Percentiles rank a stretch among this genome's conserved stretches.
phyloP scores from a whole-genome alignment of 2,888 invertebrate species.

The Mesodorylaimus sp. region DNA sequence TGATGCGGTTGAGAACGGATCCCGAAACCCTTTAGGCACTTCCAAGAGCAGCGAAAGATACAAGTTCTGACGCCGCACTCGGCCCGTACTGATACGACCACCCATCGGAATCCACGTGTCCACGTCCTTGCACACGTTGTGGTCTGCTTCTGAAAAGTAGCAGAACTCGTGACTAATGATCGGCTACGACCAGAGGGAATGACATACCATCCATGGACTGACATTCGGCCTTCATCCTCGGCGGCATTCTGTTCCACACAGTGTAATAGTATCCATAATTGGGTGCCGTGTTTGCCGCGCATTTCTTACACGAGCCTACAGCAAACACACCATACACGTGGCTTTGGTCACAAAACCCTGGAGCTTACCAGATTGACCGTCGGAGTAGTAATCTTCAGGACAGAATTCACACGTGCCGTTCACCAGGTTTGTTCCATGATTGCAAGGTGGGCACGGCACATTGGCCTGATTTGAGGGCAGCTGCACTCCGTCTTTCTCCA shows the following conservation, averaged over 20 bases:
- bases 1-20: constrained; percentile 19
- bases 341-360: background rate
- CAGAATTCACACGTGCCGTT: constrained; percentile 38
- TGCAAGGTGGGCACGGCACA: constrained; percentile 38
- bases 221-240: constrained; percentile 36
- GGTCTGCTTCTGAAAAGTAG: background rate
- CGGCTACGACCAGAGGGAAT: background rate
- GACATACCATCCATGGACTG: constrained; percentile 7
- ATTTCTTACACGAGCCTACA: constrained; percentile 30
- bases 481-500: constrained; percentile 32
- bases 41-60: constrained; percentile 37
- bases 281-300: constrained; percentile 38
- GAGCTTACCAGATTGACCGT: constrained; percentile 26
- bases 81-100: constrained; percentile 37
- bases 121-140: constrained; percentile 27
- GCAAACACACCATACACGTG: background rate
- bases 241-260: constrained; percentile 37
- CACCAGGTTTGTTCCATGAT: constrained; percentile 39
- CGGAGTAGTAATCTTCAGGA: constrained; percentile 33
- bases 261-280: constrained; percentile 37
- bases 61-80: constrained; percentile 36
- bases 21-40: constrained; percentile 33
- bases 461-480: constrained; percentile 29
- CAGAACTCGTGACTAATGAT: background rate
- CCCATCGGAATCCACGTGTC: constrained; percentile 39